Conservation (phyloP, 2,888 invertebrate species). For the Philereme vetulata region DNA sequence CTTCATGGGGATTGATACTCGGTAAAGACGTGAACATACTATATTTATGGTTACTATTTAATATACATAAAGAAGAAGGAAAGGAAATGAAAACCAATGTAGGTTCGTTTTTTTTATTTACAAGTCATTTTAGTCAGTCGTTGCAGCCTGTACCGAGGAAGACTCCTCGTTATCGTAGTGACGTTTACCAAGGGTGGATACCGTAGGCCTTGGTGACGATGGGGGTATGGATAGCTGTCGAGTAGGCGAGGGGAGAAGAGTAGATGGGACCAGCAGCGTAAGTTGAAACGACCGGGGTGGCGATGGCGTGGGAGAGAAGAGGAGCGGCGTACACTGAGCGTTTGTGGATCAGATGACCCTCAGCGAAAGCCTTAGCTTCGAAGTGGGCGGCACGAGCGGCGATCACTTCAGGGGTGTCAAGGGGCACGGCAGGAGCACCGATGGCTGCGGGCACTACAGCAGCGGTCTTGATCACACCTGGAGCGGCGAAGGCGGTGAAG, state of each 20-base stretch:
- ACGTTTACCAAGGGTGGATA: constrained; percentile 66
- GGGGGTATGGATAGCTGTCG: constrained; percentile 55
- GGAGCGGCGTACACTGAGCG: constrained; percentile 63
- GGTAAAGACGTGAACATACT: no score
- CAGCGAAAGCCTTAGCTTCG: constrained; percentile 66
- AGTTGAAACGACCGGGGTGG: constrained; percentile 53
- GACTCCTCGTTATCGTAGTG: constrained; percentile 57
- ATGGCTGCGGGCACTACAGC: constrained; percentile 42
- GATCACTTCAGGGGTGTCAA: constrained; percentile 70
- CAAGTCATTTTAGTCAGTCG: constrained; percentile 52
- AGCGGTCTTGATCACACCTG: constrained; percentile 45
- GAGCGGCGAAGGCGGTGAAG: constrained; percentile 29
- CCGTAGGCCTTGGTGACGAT: constrained; percentile 62
- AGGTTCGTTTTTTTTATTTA: constrained; percentile 51
- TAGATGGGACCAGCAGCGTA: constrained; percentile 56
- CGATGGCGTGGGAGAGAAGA: constrained; percentile 53
- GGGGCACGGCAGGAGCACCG: constrained; percentile 56
- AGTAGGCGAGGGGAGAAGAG: constrained; percentile 54
- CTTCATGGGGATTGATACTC: no score
- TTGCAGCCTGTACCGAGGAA: constrained; percentile 63
- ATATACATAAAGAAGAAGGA: no score
- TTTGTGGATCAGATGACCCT: constrained; percentile 67
- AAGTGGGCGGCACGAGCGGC: constrained; percentile 72
- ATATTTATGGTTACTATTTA: no score
- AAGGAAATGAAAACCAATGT: constrained; percentile 9